phyloP scores from a whole-genome alignment of 2,797 vertebrate species.

The Mus spretus region DNA sequence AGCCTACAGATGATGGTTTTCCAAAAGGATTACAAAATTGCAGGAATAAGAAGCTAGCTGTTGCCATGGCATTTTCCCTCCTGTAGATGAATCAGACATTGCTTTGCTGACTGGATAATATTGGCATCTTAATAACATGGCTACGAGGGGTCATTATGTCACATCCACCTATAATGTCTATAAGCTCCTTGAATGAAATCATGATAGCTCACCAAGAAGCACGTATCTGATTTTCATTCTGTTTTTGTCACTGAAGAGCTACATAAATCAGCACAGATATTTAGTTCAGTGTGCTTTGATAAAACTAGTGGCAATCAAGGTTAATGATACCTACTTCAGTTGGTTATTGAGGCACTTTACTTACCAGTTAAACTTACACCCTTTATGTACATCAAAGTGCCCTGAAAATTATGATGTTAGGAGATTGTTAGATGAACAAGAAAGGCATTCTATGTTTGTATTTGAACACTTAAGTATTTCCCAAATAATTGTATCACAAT shows the following conservation, averaged over 20 bases:
- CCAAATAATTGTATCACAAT: slow-evolving; percentile 60
- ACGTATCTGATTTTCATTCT: slow-evolving; percentile 24
- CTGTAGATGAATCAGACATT: slow-evolving; percentile 49
- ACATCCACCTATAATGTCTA: background rate
- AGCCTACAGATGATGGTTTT: slow-evolving; percentile 47
- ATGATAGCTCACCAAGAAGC: slow-evolving; percentile 24
- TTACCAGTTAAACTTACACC: slow-evolving; percentile 42
- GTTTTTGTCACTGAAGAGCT: slow-evolving; percentile 12
- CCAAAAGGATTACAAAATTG: slow-evolving; percentile 57
- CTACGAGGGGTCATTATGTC: slow-evolving; percentile 26
- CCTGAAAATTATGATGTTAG: slow-evolving; percentile 38
- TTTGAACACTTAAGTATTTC: slow-evolving; percentile 57
- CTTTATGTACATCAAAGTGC: background rate
- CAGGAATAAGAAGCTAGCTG: slow-evolving; percentile 62
- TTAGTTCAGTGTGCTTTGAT: slow-evolving; percentile 56
- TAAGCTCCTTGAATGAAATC: slow-evolving; percentile 54
- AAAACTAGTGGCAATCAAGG: slow-evolving; percentile 33
- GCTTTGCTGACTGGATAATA: slow-evolving; percentile 60
- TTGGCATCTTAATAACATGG: slow-evolving; percentile 45
- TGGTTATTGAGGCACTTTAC: slow-evolving; percentile 20
- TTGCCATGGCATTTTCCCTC: slow-evolving; percentile 72
- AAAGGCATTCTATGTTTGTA: background rate
- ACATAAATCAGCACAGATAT: slow-evolving; percentile 3
- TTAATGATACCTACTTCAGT: slow-evolving; percentile 62
- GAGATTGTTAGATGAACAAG: slow-evolving; percentile 7